Evolutionary conservation across 2,797 vertebrate genomes (phyloP), one percentile per base, ranked within the genome.

Genomic region (Poecilia wingei): DNA sequence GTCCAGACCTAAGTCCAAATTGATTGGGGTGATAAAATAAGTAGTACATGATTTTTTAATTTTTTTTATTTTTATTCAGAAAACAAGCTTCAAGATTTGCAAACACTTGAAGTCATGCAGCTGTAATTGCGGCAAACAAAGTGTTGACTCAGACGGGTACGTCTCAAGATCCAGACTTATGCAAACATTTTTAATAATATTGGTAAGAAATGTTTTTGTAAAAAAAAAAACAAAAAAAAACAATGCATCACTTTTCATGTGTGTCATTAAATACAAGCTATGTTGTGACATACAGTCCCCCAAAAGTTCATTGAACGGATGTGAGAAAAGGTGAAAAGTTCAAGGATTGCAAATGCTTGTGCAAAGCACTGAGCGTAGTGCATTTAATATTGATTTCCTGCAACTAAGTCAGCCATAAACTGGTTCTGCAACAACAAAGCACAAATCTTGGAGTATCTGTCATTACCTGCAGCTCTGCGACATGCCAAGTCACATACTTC

Each of bases 401-500:
- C 68, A 55, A 9, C 20, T 43, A 57, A 80, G 47, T 14, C 75
- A 66, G 25, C 45, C 9, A 73, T 25, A 72, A 76, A 80, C 74
- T 1, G 18, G 13, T 53, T 69, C 69, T 72, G 49, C 77, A 31
- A 51, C 25, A 83, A 76, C 66, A 78, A 4, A 68, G 41, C 68
- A 69, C 53, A 77, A 69, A 77, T 76, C 70, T 14, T 75, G 59
- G 64, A 72, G 71, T 74, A 76, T 55, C 81, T 83, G 87, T 82
- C 86, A 84, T 91, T 84, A 91, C 77, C 79, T 80, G 64, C 22
- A 87, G 82, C 89, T 87, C 45, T 36, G 41, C 41, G 69, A 85
- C 73, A 89, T 89, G 90, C 87, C 91, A 87, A 81, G 82, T 89
- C 84, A 75, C 74, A 82, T 90, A 87, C 77, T 82, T 85, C 74